Percentiles rank a stretch among this genome's conserved stretches.
These are phyloP conservation scores for Blomia tropicalis DNA, from an alignment of 2,888 invertebrate species.

Conservation along the genomic window DNA sequence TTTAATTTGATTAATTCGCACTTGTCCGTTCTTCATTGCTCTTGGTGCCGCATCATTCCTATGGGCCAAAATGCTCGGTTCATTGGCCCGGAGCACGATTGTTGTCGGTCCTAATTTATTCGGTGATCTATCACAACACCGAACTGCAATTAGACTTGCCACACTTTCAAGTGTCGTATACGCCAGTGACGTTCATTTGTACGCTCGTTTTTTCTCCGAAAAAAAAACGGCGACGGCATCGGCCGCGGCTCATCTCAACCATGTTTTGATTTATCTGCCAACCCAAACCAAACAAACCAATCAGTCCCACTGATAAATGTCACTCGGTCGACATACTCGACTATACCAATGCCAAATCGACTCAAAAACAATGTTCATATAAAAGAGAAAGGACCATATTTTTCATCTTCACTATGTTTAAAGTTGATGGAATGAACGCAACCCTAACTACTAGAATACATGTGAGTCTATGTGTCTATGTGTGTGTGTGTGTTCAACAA, in stretches of 20 bases:
- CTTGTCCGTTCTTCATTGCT: too few relatives aligned
- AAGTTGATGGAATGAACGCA: too few relatives aligned
- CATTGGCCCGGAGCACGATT: background rate
- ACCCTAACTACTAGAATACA: too few relatives aligned
- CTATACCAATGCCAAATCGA: too few relatives aligned
- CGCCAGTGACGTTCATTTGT: background rate
- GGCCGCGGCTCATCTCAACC: too few relatives aligned
- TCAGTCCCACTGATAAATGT: background rate
- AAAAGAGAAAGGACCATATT: too few relatives aligned
- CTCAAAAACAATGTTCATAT: too few relatives aligned
- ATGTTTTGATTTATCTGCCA: background rate
- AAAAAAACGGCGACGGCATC: too few relatives aligned
- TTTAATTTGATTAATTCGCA: conserved; percentile 15
- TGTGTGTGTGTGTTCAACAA: too few relatives aligned
- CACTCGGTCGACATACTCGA: too few relatives aligned
- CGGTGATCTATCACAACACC: conserved; percentile 7
- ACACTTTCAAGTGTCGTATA: background rate
- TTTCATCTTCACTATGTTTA: too few relatives aligned
- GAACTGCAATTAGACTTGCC: conserved; percentile 7
- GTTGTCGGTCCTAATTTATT: conserved; percentile 5
- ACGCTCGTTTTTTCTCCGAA: background rate
- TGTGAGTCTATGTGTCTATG: too few relatives aligned
- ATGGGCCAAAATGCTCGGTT: background rate
- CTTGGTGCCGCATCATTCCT: background rate
- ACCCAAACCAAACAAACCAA: background rate